Percentiles rank a stretch among this genome's conserved stretches.
Conservation (phyloP, 1,140 invertebrate genomes). For the honey bee (Apis mellifera) region DNA sequence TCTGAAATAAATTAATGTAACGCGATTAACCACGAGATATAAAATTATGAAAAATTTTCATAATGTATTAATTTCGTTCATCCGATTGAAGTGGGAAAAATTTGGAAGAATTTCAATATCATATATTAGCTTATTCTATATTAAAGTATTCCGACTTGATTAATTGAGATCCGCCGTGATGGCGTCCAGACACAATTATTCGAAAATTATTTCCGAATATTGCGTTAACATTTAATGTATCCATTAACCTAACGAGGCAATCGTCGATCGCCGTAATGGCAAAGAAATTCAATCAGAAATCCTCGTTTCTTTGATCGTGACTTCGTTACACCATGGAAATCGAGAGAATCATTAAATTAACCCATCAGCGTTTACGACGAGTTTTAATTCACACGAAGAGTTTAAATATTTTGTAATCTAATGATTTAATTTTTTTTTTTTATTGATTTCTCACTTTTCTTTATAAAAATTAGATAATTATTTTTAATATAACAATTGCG, state of each 20-base stretch:
- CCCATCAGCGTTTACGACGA: not conserved
- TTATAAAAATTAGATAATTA: too few relatives aligned
- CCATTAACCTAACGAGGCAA: conserved; percentile 49
- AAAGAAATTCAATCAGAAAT: conserved; percentile 47
- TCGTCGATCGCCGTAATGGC: conserved; percentile 39
- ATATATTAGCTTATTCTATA: not conserved
- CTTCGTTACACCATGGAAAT: conserved; percentile 9
- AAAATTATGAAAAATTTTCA: too few relatives aligned
- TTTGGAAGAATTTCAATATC: not conserved
- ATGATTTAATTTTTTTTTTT: not conserved
- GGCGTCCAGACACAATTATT: conserved; percentile 31
- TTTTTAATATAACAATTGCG: too few relatives aligned
- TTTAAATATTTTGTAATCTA: not conserved
- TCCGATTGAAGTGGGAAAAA: not conserved
- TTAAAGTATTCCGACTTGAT: conserved; percentile 25
- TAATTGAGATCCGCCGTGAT: conserved; percentile 18
- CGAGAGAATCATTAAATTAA: conserved; percentile 23
- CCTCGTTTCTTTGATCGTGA: conserved; percentile 41
- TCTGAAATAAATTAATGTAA: too few relatives aligned
- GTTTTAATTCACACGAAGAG: too few relatives aligned
- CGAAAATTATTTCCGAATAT: conserved; percentile 38
- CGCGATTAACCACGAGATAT: too few relatives aligned
- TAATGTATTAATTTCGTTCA: not conserved
- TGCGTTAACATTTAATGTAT: conserved; percentile 41
- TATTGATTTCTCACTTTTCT: too few relatives aligned